A percentile compares a stretch with the other conserved stretches of the same genome.
Conservation (phyloP, 2,113 vertebrate species). For the Alethe castanea region DNA sequence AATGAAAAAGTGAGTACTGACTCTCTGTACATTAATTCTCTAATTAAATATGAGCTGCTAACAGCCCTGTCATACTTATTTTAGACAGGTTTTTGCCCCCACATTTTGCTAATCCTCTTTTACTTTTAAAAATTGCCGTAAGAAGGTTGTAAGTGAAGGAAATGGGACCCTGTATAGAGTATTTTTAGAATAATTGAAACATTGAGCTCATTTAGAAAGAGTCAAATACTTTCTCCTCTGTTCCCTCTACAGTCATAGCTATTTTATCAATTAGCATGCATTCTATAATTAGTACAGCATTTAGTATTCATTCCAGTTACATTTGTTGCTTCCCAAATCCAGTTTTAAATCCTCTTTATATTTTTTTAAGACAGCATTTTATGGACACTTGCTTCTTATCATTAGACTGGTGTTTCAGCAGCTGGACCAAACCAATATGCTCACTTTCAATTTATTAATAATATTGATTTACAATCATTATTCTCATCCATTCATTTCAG, state of each 20-base stretch:
- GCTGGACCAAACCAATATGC: neutral
- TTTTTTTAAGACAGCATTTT: neutral
- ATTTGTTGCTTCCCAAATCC: neutral
- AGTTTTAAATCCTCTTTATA: neutral
- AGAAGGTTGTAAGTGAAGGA: neutral
- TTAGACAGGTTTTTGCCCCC: neutral
- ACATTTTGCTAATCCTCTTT: neutral
- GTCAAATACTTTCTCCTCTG: neutral
- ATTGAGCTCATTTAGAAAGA: neutral
- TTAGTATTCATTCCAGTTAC: neutral
- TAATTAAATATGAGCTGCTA: neutral
- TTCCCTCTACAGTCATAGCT: neutral
- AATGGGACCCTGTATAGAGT: neutral
- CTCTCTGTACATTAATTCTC: neutral
- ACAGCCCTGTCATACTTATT: neutral
- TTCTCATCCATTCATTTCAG: neutral
- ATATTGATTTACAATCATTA: neutral
- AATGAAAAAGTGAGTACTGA: neutral
- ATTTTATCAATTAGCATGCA: neutral
- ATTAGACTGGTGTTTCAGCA: neutral
- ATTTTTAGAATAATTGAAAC: slow-evolving; percentile 8
- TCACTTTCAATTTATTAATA: neutral
- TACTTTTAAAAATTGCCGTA: neutral
- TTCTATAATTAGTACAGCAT: neutral
- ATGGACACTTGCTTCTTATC: neutral